Base-by-base conservation (phyloP, 2,888 invertebrate species). In the Oxystoma pomonae region DNA sequence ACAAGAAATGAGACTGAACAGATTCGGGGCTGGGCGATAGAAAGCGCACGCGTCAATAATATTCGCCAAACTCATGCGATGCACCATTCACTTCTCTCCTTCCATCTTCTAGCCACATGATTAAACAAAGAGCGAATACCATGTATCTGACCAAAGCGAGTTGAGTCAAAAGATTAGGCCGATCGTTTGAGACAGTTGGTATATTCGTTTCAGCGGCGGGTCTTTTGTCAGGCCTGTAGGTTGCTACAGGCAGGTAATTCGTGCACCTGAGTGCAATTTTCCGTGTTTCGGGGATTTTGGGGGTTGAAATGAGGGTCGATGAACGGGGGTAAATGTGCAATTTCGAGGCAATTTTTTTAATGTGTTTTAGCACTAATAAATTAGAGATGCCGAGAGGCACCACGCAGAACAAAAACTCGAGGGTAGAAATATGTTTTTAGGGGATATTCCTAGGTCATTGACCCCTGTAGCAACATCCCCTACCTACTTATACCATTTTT, bases 1-100 rank as follows among this genome's bases (percentile, higher is more conserved):
- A 67, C 68, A 71, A 35, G 35, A 35, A 35, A 35, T 71, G 69
- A n/a, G n/a, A 74, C 73, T 75, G 71, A 72, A 55, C 57, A 60
- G 62, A 70, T 67, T 69, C 73, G 35, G 73, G 74, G 74, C 71
- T 73, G 75, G 74, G 72, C 72, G 67, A 65, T 55, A 62, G 50
- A 68, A 52, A 52, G 68, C 72, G 72, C 72, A 68, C 57, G 68
- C 70, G 72, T 53, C 7, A 7, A 12, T 35, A 35, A 35, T 7
- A 35, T 35, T 35, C 3, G 5, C 35, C 12, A 7, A 35, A 35
- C 35, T 35, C n/a, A 35, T 12, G 3, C 35, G 35, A 35, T 3
- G 35, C 12, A 7, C 35, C 12, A 35, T 35, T n/a, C n/a, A n/a
- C n/a, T 12, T 35, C 5, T 35, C 35, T 35, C 35, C 3, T 35